phyloP scores from a whole-genome alignment of 2,113 vertebrate genomes.

The Ceyx melanurus region DNA sequence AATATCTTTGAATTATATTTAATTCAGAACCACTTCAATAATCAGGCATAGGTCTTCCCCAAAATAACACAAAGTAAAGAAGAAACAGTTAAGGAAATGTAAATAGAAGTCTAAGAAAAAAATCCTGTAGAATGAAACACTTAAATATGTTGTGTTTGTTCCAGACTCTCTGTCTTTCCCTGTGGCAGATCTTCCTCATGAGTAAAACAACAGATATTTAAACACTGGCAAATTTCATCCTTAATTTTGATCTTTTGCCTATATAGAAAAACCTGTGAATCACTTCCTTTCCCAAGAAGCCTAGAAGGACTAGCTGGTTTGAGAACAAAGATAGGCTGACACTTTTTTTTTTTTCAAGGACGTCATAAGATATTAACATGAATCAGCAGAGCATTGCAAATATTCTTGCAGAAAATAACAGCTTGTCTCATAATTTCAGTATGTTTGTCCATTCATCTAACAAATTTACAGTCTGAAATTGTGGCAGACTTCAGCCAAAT shows the following conservation, averaged over 20 bases:
- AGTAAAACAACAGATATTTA: not conserved
- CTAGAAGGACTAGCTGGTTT: not conserved
- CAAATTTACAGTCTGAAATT: not conserved
- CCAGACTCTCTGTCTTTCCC: not conserved
- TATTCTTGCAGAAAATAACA: constrained; percentile 9
- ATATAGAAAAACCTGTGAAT: not conserved
- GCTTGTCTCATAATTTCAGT: not conserved
- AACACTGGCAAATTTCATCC: not conserved
- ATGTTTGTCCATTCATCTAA: not conserved
- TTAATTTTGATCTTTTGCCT: not conserved
- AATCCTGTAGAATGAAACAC: not conserved
- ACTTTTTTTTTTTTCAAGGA: not conserved
- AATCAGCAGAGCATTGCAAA: not conserved
- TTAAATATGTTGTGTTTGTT: not conserved
- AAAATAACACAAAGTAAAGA: not conserved
- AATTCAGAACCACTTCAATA: not conserved
- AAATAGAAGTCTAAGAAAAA: not conserved
- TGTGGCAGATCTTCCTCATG: not conserved
- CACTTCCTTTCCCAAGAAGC: not conserved
- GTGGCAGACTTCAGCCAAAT: not conserved
- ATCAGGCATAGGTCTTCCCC: not conserved
- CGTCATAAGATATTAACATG: not conserved
- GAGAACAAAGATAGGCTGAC: not conserved
- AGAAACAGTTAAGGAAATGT: not conserved
- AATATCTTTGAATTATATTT: not conserved